Percentiles rank a stretch among this genome's conserved stretches.
phyloP scores from a whole-genome alignment of 2,888 invertebrate genomes.

The Zhuqinia jingwanae region DNA sequence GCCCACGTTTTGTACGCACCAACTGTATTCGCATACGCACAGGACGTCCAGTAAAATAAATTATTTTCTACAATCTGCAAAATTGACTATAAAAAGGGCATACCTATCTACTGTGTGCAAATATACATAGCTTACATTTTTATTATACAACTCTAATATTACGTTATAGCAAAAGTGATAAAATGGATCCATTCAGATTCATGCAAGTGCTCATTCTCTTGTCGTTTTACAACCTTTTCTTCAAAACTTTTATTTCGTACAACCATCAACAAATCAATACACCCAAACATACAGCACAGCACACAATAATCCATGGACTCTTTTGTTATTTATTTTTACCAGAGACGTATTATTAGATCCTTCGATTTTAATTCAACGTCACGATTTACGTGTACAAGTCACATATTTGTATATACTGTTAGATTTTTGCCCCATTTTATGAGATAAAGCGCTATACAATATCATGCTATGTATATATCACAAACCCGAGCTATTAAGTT shows the following conservation, averaged over 20 bases:
- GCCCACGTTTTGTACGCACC: no score
- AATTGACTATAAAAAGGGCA: no score
- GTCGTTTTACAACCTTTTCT: background rate
- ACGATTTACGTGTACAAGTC: constrained; percentile 29
- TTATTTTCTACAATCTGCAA: no score
- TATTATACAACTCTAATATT: no score
- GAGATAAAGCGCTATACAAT: no score
- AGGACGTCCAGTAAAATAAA: no score
- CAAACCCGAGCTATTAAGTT: background rate
- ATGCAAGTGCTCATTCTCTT: background rate
- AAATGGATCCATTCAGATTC: background rate
- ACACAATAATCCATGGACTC: background rate
- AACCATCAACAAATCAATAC: background rate
- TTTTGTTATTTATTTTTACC: background rate
- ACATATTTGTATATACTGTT: no score
- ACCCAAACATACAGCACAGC: background rate
- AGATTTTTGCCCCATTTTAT: constrained; percentile 18
- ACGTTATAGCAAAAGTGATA: background rate
- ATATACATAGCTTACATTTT: no score
- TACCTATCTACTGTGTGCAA: no score
- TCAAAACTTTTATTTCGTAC: background rate
- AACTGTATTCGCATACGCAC: no score
- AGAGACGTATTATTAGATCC: background rate
- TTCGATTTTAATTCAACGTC: constrained; percentile 37
- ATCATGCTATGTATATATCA: no score